These are phyloP conservation scores for Ictidomys tridecemlineatus DNA, from an alignment of 2,113 vertebrate species.

Conservation along the genomic window DNA sequence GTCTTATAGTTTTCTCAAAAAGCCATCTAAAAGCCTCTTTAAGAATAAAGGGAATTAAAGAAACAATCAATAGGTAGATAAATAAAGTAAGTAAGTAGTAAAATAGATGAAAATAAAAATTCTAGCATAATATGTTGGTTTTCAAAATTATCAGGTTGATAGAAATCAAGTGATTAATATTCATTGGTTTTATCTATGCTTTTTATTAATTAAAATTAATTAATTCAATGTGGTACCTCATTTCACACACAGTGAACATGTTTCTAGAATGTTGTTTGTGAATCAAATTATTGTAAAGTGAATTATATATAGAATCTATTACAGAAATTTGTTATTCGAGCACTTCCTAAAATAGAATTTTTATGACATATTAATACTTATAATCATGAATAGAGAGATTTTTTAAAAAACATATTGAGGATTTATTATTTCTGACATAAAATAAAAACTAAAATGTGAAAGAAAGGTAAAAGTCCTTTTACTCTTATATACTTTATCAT, in stretches of 20 bases:
- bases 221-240: background rate
- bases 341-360: slow-evolving; percentile 39
- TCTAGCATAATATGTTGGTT: background rate
- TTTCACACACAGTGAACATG: background rate
- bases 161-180: background rate
- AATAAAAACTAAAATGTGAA: slow-evolving; percentile 5
- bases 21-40: background rate
- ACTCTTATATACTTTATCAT: background rate
- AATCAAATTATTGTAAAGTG: slow-evolving; percentile 31
- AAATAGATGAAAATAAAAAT: background rate
- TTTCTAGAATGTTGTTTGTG: slow-evolving; percentile 13
- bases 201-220: slow-evolving; percentile 30
- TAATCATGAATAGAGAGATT: background rate
- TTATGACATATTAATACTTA: background rate
- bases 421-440: background rate
- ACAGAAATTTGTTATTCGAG: background rate
- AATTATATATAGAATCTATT: background rate
- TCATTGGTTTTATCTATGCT: background rate
- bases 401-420: background rate
- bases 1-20: background rate
- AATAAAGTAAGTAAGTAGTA: background rate
- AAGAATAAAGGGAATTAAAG: background rate
- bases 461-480: background rate
- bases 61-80: background rate
- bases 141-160: background rate